These are phyloP conservation scores for Chaenogobius annularis DNA, from an alignment of 2,113 vertebrate genomes.

Conservation along the genomic window DNA sequence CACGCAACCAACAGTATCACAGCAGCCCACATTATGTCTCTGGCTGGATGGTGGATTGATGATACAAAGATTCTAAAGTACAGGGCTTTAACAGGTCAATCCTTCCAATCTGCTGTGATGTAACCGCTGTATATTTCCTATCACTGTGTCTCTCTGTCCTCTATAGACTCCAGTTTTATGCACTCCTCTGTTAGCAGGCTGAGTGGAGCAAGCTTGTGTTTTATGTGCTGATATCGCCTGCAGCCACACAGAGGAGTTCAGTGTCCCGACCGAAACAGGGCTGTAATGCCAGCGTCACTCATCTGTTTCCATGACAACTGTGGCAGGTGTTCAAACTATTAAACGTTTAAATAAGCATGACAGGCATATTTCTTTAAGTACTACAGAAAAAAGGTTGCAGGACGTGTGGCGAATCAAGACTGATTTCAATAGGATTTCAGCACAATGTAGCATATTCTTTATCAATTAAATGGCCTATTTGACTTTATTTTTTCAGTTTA, in stretches of 20 bases:
- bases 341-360: conserved; percentile 16
- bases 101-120: conserved; percentile 30
- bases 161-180: not conserved
- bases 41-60: conserved; percentile 12
- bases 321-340: conserved; percentile 28
- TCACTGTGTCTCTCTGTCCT: conserved; percentile 8
- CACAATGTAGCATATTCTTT: too few relatives aligned
- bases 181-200: conserved; percentile 10
- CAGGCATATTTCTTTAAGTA: conserved; percentile 9
- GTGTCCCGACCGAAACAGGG: conserved; percentile 20
- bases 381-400: not conserved
- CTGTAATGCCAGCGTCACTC: conserved; percentile 22
- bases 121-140: not conserved
- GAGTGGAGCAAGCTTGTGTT: conserved; percentile 27
- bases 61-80: not conserved
- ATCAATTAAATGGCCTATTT: too few relatives aligned
- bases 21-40: conserved; percentile 25
- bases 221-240: conserved; percentile 44
- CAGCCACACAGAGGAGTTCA: conserved; percentile 38
- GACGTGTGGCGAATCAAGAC: too few relatives aligned
- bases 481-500: too few relatives aligned
- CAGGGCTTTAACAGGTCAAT: conserved; percentile 27
- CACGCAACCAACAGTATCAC: conserved; percentile 1
- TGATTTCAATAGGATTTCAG: too few relatives aligned
- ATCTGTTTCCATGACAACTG: conserved; percentile 24